phyloP scores from a whole-genome alignment of 30 jellyfish, hydroid and myxozoan genomes.

The Pelagia noctiluca region DNA sequence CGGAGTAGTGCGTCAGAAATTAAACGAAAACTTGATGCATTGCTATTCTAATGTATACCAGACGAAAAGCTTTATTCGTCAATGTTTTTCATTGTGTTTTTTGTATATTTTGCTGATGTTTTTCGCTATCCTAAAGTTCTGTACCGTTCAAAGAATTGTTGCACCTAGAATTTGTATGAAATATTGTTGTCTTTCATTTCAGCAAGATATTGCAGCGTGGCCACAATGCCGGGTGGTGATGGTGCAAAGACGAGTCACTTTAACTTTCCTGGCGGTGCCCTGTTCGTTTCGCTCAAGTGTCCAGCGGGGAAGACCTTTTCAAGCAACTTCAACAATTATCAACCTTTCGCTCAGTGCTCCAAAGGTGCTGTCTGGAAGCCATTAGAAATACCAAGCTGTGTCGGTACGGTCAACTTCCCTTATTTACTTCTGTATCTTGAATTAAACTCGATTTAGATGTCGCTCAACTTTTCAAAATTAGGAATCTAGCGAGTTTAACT shows the following conservation, averaged over 20 bases:
- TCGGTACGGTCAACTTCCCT: constrained; percentile 69
- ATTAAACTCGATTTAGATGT: too few relatives aligned
- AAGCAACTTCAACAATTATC: not conserved
- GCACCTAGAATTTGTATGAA: not conserved
- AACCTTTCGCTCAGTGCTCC: constrained; percentile 22
- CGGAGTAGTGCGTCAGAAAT: too few relatives aligned
- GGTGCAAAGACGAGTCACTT: constrained; percentile 10
- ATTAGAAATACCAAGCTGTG: constrained; percentile 78
- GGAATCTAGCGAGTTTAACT: too few relatives aligned
- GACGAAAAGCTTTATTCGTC: too few relatives aligned
- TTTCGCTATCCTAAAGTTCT: too few relatives aligned
- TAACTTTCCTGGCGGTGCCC: not conserved
- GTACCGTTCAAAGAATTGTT: not conserved
- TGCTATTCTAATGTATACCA: too few relatives aligned
- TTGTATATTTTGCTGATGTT: too few relatives aligned
- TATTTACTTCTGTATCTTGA: too few relatives aligned
- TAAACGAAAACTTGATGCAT: too few relatives aligned
- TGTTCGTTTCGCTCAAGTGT: constrained; percentile 40
- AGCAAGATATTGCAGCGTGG: constrained; percentile 74
- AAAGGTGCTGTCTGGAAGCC: constrained; percentile 53
- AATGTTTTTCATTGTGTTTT: too few relatives aligned
- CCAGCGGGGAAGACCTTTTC: constrained; percentile 58
- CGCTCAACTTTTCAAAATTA: too few relatives aligned
- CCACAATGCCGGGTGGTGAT: constrained; percentile 75
- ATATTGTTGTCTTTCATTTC: constrained; percentile 7